Conservation (phyloP, 30 jellyfish, hydroid and myxozoan genomes). For the Nemopilema nomurai region DNA sequence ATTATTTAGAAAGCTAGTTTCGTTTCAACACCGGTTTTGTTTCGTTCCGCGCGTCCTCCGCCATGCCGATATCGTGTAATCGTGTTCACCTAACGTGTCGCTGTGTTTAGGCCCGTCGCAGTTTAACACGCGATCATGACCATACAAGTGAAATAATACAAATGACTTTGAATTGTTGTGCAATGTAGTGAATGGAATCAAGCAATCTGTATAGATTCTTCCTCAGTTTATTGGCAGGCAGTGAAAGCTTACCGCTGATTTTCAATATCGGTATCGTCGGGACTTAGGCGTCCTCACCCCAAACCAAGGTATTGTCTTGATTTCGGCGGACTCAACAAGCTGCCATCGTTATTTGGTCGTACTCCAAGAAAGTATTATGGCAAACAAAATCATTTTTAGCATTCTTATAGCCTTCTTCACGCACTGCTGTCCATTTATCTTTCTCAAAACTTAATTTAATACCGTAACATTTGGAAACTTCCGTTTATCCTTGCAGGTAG, state of each 20-base stretch:
- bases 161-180: background rate
- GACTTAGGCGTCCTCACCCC: conserved; percentile 1
- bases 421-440: background rate
- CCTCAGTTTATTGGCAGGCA: background rate
- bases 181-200: background rate
- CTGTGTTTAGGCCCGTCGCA: conserved; percentile 23
- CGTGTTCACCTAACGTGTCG: conserved; percentile 39
- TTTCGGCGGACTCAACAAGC: conserved; percentile 1
- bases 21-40: background rate
- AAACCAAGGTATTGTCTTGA: conserved; percentile 16
- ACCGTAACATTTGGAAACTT: conserved; percentile 21
- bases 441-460: background rate
- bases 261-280: background rate
- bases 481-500: conserved; percentile 78
- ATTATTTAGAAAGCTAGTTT: background rate
- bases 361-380: background rate
- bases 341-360: background rate
- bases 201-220: background rate
- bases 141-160: background rate
- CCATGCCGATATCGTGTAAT: conserved; percentile 40
- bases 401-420: background rate
- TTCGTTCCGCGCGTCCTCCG: conserved; percentile 45
- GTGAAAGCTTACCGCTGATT: background rate
- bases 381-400: background rate
- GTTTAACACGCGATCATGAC: conserved; percentile 16